Conservation (phyloP, 2,797 vertebrate genomes). For the Fratercula arctica region DNA sequence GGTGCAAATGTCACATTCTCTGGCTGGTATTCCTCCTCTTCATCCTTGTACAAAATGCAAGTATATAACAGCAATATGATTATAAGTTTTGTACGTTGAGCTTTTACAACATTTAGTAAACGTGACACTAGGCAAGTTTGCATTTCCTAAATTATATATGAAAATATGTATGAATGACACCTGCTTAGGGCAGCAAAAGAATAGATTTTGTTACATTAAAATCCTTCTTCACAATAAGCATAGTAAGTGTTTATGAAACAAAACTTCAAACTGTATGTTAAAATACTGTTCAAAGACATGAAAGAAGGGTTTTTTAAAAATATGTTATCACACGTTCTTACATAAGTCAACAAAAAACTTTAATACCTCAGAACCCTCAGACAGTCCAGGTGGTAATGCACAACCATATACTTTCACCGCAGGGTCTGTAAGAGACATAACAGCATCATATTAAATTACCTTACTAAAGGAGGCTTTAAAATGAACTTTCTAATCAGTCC, state of each 20-base stretch:
- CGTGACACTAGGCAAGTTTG: not conserved
- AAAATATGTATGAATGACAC: not conserved
- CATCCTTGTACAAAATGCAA: constrained; percentile 70
- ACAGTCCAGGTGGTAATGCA: constrained; percentile 77
- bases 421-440: constrained; percentile 67
- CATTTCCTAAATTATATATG: not conserved
- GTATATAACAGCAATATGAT: not conserved
- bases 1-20: constrained; percentile 93
- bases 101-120: not conserved
- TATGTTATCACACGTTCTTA: not conserved
- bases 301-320: not conserved
- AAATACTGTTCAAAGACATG: not conserved
- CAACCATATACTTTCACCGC: constrained; percentile 79
- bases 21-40: constrained; percentile 88
- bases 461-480: not conserved
- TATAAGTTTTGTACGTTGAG: not conserved
- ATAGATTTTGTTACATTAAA: not conserved
- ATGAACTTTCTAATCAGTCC: not conserved
- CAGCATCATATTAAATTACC: not conserved
- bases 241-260: not conserved
- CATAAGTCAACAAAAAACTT: not conserved
- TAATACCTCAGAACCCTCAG: constrained; percentile 86
- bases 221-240: not conserved
- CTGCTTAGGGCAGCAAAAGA: not conserved
- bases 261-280: not conserved